Evolutionary conservation across 2,797 vertebrate species (phyloP).

Genomic region (Acanthurus lineatus): DNA sequence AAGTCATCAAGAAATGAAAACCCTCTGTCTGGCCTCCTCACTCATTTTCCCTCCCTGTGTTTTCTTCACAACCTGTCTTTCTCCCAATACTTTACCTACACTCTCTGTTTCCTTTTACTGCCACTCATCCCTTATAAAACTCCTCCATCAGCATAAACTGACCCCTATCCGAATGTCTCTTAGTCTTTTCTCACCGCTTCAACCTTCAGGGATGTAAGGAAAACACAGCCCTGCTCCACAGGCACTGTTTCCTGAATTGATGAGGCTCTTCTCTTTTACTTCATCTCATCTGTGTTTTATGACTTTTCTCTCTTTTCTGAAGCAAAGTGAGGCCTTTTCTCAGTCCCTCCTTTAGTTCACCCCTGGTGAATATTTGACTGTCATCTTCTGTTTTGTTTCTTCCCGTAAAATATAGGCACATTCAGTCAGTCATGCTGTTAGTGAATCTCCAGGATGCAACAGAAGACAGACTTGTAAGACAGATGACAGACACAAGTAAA

Average conservation of each 20-base stretch:
- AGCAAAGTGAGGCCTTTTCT: slow-evolving; percentile 9
- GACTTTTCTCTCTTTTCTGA: not conserved
- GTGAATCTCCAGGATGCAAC: too few species aligned
- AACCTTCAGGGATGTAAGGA: slow-evolving; percentile 38
- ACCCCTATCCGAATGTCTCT: slow-evolving; percentile 8
- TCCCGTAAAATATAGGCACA: not conserved
- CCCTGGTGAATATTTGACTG: not conserved
- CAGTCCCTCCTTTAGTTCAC: slow-evolving; percentile 3
- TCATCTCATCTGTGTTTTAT: not conserved
- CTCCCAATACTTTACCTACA: slow-evolving; percentile 26
- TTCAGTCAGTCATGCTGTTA: too few species aligned
- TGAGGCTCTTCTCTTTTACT: slow-evolving; percentile 12
- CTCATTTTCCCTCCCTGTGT: slow-evolving; percentile 30
- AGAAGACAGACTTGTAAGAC: not conserved
- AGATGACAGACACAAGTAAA: not conserved
- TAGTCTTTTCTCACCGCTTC: slow-evolving; percentile 5
- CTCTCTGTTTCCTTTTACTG: slow-evolving; percentile 34
- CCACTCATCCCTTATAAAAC: slow-evolving; percentile 32
- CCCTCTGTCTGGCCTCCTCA: slow-evolving; percentile 49
- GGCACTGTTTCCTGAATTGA: slow-evolving; percentile 37
- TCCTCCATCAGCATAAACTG: slow-evolving; percentile 33
- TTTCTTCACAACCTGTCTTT: slow-evolving; percentile 40
- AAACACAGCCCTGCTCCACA: slow-evolving; percentile 37
- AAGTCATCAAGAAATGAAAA: slow-evolving; percentile 70
- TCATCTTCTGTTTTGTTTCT: slow-evolving; percentile 1